These are phyloP conservation scores for Heliconius eleuchia DNA, from an alignment of 1,140 invertebrate species.

Conservation along the genomic window DNA sequence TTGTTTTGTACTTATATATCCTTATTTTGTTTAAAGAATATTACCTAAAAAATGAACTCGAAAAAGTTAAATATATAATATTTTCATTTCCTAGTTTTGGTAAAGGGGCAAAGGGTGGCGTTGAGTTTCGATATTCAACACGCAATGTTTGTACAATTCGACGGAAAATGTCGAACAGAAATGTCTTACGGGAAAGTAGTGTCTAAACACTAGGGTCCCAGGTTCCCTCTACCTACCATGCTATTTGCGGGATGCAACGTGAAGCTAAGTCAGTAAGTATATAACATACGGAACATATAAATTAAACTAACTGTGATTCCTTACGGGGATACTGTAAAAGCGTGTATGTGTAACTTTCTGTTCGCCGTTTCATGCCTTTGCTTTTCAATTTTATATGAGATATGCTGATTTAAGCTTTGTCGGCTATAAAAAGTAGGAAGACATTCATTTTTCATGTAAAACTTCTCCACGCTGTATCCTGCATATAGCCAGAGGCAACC, in stretches of 20 bases:
- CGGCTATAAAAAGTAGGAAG: neutral
- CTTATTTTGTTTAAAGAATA: too few relatives aligned
- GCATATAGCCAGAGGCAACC: too few relatives aligned
- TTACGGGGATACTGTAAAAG: neutral
- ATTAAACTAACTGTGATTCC: neutral
- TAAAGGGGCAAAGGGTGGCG: too few relatives aligned
- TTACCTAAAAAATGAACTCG: too few relatives aligned
- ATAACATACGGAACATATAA: neutral
- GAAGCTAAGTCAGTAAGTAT: neutral
- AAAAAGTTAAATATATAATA: too few relatives aligned
- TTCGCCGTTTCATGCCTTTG: neutral
- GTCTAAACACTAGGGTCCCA: neutral
- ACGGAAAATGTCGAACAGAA: neutral
- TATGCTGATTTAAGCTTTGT: neutral
- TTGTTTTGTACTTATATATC: neutral
- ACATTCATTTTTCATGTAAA: too few relatives aligned
- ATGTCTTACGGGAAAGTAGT: neutral
- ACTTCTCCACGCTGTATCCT: too few relatives aligned
- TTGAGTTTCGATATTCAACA: neutral
- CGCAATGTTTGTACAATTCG: neutral
- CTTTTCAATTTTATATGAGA: slow-evolving; percentile 2
- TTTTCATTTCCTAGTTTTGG: too few relatives aligned
- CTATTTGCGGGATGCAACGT: neutral
- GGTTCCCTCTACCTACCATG: neutral
- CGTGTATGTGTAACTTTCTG: too few relatives aligned